Evolutionary conservation across 1,140 invertebrate genomes (phyloP).

Genomic region (Hylaeus volcanicus): DNA sequence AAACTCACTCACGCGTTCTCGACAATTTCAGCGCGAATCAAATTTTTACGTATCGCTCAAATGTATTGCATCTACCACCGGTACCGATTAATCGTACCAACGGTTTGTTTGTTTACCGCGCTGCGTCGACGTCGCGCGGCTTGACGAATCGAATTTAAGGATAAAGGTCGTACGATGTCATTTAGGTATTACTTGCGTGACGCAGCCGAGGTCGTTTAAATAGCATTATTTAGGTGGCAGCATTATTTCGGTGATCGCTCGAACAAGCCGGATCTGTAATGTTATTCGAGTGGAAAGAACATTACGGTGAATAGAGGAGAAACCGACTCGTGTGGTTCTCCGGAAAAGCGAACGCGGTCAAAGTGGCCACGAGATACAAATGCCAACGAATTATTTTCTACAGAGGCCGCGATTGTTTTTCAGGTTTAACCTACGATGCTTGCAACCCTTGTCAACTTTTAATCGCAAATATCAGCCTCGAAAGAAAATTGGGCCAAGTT

Average conservation of each 20-base stretch:
- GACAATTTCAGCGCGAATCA: too few relatives aligned
- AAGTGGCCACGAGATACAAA: background rate
- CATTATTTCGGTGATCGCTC: background rate
- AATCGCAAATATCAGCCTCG: too few relatives aligned
- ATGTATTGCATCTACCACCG: too few relatives aligned
- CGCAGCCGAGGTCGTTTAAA: too few relatives aligned
- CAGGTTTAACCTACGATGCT: background rate
- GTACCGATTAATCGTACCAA: too few relatives aligned
- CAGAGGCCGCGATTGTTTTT: background rate
- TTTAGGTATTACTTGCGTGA: background rate
- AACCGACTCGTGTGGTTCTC: background rate
- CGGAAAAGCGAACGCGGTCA: background rate
- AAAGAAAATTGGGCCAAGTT: too few relatives aligned
- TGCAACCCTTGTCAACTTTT: background rate
- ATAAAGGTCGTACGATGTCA: too few relatives aligned
- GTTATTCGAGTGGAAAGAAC: conserved; percentile 8
- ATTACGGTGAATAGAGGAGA: conserved; percentile 4
- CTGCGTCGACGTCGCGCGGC: too few relatives aligned
- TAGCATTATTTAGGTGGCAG: background rate
- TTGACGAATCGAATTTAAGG: too few relatives aligned
- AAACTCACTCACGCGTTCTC: too few relatives aligned
- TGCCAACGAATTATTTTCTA: conserved; percentile 2
- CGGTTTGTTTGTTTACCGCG: background rate
- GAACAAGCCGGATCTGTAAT: background rate
- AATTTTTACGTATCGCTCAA: too few relatives aligned